Conservation (phyloP, 2,888 invertebrate species). For the Pandemis heparana region DNA sequence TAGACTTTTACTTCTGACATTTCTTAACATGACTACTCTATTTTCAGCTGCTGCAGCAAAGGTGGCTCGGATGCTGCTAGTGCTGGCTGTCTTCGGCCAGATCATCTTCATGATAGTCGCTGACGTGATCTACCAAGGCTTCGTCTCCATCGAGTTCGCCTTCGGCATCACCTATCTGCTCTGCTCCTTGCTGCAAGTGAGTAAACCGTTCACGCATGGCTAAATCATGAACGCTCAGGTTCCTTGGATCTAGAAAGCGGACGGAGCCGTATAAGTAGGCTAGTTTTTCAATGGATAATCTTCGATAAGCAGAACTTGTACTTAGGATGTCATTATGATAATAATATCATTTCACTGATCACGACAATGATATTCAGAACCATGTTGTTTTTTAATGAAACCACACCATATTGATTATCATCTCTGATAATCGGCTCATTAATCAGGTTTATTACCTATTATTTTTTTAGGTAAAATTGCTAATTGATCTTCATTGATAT, state of each 20-base stretch:
- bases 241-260: no score
- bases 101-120: conserved; percentile 92
- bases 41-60: conserved; percentile 92
- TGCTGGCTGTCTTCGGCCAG: conserved; percentile 95
- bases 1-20: no score
- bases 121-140: conserved; percentile 89
- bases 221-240: no score
- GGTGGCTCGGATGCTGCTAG: conserved; percentile 93
- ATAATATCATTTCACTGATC: neutral
- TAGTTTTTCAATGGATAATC: no score
- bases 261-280: no score
- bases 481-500: no score
- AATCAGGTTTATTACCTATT: neutral
- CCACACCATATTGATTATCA: neutral
- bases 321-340: no score
- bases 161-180: conserved; percentile 93
- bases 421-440: neutral
- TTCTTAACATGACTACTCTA: conserved; percentile 32
- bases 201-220: conserved; percentile 39
- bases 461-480: neutral
- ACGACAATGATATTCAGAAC: neutral
- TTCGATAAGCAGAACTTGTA: no score
- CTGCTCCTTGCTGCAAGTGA: conserved; percentile 91
- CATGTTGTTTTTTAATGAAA: neutral
- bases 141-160: conserved; percentile 88